Evolutionary conservation across 1,140 invertebrate species (phyloP).

Genomic region (Drosophila varians): DNA sequence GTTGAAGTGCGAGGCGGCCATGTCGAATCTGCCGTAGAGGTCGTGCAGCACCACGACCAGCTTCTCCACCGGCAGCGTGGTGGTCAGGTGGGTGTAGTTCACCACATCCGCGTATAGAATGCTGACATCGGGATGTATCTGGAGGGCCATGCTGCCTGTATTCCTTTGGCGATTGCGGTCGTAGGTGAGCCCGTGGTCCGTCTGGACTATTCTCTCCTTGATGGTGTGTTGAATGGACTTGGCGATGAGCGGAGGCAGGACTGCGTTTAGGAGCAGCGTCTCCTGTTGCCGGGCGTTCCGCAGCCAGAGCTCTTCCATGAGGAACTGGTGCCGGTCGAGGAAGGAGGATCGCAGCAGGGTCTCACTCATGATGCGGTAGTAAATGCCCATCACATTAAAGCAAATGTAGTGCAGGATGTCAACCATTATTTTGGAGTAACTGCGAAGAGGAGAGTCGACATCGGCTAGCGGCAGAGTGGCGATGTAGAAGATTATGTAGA

Average conservation of each 20-base stretch:
- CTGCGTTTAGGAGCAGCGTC: slow-evolving; percentile 93
- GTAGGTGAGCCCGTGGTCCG: not conserved
- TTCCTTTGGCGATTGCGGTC: not conserved
- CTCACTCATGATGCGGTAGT: slow-evolving; percentile 93
- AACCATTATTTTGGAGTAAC: slow-evolving; percentile 40
- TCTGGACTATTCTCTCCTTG: slow-evolving; percentile 86
- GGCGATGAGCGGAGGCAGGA: slow-evolving; percentile 93
- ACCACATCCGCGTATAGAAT: slow-evolving; percentile 98
- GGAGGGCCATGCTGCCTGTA: slow-evolving; percentile 91
- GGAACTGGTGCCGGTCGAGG: slow-evolving; percentile 91
- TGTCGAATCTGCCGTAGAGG: slow-evolving; percentile 96
- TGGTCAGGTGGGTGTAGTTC: slow-evolving; percentile 96
- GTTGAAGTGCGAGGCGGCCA: slow-evolving; percentile 89
- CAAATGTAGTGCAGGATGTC: slow-evolving; percentile 90
- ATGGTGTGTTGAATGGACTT: slow-evolving; percentile 90
- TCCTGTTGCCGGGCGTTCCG: slow-evolving; percentile 93
- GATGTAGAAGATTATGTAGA: slow-evolving; percentile 86
- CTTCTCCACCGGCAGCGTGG: slow-evolving; percentile 90
- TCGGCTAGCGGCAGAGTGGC: slow-evolving; percentile 86
- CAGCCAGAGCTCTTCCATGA: slow-evolving; percentile 92
- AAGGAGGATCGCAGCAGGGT: slow-evolving; percentile 93
- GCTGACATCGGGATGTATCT: slow-evolving; percentile 93
- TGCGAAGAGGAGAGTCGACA: too few relatives aligned
- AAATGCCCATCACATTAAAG: slow-evolving; percentile 92
- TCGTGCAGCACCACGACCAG: slow-evolving; percentile 96